Conservation (phyloP, 2,113 vertebrate species). For the rabbit (Oryctolagus cuniculus) region DNA sequence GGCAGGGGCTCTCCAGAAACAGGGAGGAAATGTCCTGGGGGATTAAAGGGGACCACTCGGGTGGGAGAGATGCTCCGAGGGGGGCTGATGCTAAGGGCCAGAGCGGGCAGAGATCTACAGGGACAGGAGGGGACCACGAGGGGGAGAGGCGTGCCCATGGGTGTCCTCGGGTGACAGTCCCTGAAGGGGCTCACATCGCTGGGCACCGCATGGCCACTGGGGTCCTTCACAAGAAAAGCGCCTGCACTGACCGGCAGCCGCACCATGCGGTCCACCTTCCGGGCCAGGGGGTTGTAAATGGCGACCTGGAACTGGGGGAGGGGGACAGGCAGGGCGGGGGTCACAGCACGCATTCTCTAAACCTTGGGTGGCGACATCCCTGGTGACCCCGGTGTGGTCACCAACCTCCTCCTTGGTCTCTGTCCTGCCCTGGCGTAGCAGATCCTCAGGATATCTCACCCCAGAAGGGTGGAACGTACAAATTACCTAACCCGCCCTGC, state of each 20-base stretch:
- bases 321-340: not conserved
- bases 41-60: not conserved
- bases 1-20: not conserved
- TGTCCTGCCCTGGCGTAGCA: not conserved
- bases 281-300: constrained; percentile 94
- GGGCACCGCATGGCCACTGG: constrained; percentile 85
- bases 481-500: accelerated
- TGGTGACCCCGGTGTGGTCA: no score
- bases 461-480: accelerated
- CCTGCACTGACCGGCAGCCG: constrained; percentile 90
- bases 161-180: not conserved
- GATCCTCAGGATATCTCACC: not conserved
- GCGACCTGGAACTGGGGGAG: constrained; percentile 90
- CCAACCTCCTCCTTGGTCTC: not conserved
- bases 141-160: not conserved
- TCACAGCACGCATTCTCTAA: not conserved
- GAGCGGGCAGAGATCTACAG: not conserved
- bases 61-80: not conserved
- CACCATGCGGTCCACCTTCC: constrained; percentile 86
- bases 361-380: not conserved
- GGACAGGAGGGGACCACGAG: not conserved
- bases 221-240: constrained; percentile 85
- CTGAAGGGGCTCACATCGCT: constrained; percentile 87
- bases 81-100: not conserved
- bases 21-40: not conserved